Evolutionary conservation across 2,888 invertebrate genomes (phyloP).

Genomic region (Congeria kusceri): DNA sequence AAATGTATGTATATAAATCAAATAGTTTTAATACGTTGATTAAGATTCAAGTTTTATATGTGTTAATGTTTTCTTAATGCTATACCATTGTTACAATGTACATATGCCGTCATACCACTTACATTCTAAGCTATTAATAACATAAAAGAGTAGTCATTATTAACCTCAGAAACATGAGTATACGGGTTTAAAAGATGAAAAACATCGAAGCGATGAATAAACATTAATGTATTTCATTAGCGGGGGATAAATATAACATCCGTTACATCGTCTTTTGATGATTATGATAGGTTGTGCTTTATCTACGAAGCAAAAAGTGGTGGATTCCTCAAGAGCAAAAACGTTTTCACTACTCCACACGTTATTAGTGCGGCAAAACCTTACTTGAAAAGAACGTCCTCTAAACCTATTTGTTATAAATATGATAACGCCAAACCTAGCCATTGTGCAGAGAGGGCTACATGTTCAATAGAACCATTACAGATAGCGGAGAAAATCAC

Average conservation of each 20-base stretch:
- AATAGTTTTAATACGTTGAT: too few relatives aligned
- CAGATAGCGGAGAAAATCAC: not conserved
- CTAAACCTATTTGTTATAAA: not conserved
- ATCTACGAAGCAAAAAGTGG: not conserved
- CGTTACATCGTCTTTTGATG: too few relatives aligned
- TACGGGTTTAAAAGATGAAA: too few relatives aligned
- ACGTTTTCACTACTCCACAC: not conserved
- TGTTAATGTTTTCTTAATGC: too few relatives aligned
- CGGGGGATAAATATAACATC: too few relatives aligned
- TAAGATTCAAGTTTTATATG: too few relatives aligned
- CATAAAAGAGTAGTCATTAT: too few relatives aligned
- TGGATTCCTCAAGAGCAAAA: slow-evolving; percentile 1
- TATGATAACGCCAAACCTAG: not conserved
- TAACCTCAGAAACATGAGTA: too few relatives aligned
- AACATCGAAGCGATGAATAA: not conserved
- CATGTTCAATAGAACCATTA: not conserved
- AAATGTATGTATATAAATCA: too few relatives aligned
- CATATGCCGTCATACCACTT: too few relatives aligned
- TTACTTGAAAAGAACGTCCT: not conserved
- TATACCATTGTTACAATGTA: too few relatives aligned
- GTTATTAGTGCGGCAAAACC: not conserved
- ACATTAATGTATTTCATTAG: not conserved
- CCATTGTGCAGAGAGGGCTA: not conserved
- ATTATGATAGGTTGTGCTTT: not conserved
- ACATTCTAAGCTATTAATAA: too few relatives aligned